These are phyloP conservation scores for Crocidura indochinensis DNA, from an alignment of 2,797 vertebrate genomes.

Conservation along the genomic window DNA sequence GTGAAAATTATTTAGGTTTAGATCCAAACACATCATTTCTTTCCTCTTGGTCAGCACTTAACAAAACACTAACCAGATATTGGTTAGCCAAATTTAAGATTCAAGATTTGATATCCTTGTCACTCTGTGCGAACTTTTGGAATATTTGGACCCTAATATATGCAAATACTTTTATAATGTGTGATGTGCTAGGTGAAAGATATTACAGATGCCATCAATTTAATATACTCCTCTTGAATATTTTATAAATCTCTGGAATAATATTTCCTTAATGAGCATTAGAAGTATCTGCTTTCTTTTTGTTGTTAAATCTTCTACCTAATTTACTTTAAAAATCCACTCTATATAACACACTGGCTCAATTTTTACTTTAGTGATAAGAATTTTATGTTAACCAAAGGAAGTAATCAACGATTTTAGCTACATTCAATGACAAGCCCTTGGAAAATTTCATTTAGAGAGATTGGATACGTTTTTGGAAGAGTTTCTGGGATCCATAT, in stretches of 20 bases:
- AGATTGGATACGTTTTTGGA: conserved; percentile 63
- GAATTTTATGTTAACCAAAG: conserved; percentile 42
- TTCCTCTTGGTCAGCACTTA: conserved; percentile 71
- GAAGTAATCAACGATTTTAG: conserved; percentile 60
- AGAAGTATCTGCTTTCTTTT: conserved; percentile 50
- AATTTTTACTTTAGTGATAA: conserved; percentile 57
- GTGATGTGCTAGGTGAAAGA: conserved; percentile 77
- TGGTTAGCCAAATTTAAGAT: conserved; percentile 40
- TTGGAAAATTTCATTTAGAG: conserved; percentile 72
- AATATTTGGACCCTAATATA: conserved; percentile 81
- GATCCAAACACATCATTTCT: conserved; percentile 64
- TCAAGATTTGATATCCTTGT: conserved; percentile 65
- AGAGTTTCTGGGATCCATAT: conserved; percentile 47
- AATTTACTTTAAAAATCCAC: neutral
- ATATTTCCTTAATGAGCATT: conserved; percentile 70
- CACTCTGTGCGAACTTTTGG: conserved; percentile 57
- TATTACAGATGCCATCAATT: conserved; percentile 77
- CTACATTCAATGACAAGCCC: conserved; percentile 26
- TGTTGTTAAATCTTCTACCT: neutral
- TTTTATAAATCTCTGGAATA: conserved; percentile 80
- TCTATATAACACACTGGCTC: conserved; percentile 42
- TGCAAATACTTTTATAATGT: conserved; percentile 81
- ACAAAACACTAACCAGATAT: conserved; percentile 13
- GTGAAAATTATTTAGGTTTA: conserved; percentile 70
- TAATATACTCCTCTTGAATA: conserved; percentile 81